phyloP scores from a whole-genome alignment of 2,113 vertebrate species.

The Lagenorhynchus albirostris region DNA sequence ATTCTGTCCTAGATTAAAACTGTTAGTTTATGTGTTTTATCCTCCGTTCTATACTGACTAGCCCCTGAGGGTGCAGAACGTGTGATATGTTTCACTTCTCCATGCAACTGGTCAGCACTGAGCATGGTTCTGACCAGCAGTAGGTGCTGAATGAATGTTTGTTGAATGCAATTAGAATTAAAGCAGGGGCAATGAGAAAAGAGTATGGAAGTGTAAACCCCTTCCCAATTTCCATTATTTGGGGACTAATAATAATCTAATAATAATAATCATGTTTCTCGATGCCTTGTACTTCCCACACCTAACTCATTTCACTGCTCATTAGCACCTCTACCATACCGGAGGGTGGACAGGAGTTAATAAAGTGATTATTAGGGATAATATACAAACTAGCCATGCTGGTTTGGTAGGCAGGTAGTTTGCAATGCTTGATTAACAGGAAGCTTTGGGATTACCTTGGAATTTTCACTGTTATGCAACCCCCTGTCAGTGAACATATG shows the following conservation, averaged over 20 bases:
- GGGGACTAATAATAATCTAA: conserved; percentile 33
- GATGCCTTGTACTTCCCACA: not conserved
- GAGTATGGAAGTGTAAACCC: not conserved
- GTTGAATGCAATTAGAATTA: not conserved
- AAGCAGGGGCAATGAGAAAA: not conserved
- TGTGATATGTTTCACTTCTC: not conserved
- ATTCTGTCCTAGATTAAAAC: not conserved
- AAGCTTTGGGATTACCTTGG: conserved; percentile 28
- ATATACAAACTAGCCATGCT: conserved; percentile 29
- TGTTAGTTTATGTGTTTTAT: not conserved
- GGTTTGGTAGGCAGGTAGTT: conserved; percentile 25
- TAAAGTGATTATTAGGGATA: conserved; percentile 20
- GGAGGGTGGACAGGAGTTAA: conserved; percentile 43
- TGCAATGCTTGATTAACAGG: conserved; percentile 54
- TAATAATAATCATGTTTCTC: not conserved
- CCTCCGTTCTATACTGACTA: not conserved
- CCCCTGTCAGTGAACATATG: not conserved
- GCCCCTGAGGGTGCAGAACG: not conserved
- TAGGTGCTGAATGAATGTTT: not conserved
- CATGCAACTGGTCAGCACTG: not conserved
- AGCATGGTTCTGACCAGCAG: not conserved
- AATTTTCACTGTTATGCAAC: fast-evolving
- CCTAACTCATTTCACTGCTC: conserved; percentile 42
- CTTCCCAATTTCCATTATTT: not conserved
- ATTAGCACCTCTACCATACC: conserved; percentile 54